These are phyloP conservation scores for Palloptera scutellata DNA, from an alignment of 2,888 invertebrate species.

Conservation along the genomic window DNA sequence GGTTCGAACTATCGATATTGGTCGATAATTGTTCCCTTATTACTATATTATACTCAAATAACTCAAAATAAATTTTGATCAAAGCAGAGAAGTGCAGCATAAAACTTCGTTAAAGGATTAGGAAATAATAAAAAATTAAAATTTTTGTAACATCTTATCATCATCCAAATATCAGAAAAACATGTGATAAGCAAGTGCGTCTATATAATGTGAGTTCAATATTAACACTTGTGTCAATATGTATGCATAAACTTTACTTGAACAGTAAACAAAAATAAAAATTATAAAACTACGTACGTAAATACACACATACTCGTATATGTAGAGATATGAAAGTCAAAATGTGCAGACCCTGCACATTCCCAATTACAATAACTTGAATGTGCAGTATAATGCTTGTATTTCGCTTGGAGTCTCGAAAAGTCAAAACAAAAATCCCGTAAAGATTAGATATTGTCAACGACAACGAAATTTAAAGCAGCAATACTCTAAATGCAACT, in stretches of 20 bases:
- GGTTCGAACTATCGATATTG: too few species aligned
- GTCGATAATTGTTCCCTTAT: too few species aligned
- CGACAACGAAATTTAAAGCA: too few species aligned
- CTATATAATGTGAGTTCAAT: not conserved
- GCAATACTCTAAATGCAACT: too few species aligned
- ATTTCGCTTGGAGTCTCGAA: not conserved
- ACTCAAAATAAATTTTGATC: too few species aligned
- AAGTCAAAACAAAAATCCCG: not conserved
- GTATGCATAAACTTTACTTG: slow-evolving; percentile 7
- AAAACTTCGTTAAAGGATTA: too few species aligned
- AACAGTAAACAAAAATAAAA: not conserved
- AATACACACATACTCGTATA: not conserved
- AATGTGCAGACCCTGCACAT: slow-evolving; percentile 24
- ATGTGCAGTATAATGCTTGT: too few species aligned
- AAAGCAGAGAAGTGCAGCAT: too few species aligned
- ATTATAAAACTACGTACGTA: not conserved
- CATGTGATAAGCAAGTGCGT: slow-evolving; percentile 6
- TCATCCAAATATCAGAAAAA: not conserved
- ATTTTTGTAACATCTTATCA: too few species aligned
- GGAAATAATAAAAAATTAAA: too few species aligned
- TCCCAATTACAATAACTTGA: not conserved
- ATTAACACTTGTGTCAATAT: slow-evolving; percentile 34
- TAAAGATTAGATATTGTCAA: not conserved
- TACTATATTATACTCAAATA: too few species aligned
- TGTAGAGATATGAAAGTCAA: not conserved